Percentiles rank a stretch among this genome's conserved stretches.
Evolutionary conservation across 2,888 invertebrate genomes (phyloP).

Genomic region (Rhaphigaster nebulosa): DNA sequence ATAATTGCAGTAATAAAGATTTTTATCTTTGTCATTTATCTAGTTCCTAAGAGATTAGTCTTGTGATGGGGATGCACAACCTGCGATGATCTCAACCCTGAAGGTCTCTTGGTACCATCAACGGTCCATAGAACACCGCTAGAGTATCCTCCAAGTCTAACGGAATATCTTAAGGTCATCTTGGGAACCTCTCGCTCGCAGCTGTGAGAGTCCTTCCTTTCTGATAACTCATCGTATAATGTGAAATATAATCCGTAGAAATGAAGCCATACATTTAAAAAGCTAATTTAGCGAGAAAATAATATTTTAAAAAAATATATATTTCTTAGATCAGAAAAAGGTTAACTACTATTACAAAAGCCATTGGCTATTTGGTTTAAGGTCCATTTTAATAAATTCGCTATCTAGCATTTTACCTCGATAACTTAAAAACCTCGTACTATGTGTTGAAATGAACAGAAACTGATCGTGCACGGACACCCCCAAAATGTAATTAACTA

Average conservation of each 20-base stretch:
- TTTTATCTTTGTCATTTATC: background rate
- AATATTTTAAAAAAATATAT: background rate
- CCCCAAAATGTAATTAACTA: too few relatives aligned
- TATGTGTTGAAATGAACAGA: too few relatives aligned
- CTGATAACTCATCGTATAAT: background rate
- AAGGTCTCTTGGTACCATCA: slow-evolving; percentile 14
- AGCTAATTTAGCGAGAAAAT: background rate
- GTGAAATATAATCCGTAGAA: background rate
- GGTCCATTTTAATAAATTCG: too few relatives aligned
- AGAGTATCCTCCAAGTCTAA: background rate
- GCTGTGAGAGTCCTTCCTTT: background rate
- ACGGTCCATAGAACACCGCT: slow-evolving; percentile 32
- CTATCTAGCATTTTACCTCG: too few relatives aligned
- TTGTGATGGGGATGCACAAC: background rate
- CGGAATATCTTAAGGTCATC: slow-evolving; percentile 37
- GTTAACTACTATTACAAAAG: background rate
- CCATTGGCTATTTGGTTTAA: too few relatives aligned
- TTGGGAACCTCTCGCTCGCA: background rate
- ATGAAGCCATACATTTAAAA: background rate
- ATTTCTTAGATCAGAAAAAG: background rate
- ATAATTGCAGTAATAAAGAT: too few relatives aligned
- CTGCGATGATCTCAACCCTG: slow-evolving; percentile 1
- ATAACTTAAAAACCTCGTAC: too few relatives aligned
- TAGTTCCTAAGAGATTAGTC: background rate
- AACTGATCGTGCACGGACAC: too few relatives aligned